phyloP scores from a whole-genome alignment of 30 jellyfish, hydroid and myxozoan species.

The Chironex yamaguchii region DNA sequence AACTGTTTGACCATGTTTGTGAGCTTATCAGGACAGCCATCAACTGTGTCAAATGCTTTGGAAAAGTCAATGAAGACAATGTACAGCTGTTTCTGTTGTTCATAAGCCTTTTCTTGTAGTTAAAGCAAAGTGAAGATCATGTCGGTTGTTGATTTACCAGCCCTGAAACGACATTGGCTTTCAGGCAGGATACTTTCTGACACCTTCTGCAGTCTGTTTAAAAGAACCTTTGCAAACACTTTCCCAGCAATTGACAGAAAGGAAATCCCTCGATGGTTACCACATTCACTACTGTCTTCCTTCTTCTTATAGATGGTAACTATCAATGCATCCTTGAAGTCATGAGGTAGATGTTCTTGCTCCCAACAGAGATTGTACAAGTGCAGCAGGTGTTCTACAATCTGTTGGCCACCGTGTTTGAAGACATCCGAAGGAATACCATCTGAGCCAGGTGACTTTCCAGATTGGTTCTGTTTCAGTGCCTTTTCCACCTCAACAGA shows the following conservation, averaged over 20 bases:
- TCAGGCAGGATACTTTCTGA: conserved; percentile 23
- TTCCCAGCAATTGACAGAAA: conserved; percentile 26
- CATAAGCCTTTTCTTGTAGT: conserved; percentile 21
- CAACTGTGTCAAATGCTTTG: not conserved
- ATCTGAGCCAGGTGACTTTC: too few species aligned
- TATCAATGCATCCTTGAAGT: conserved; percentile 8
- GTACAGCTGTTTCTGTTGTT: not conserved
- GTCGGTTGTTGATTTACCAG: conserved; percentile 1
- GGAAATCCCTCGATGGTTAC: conserved; percentile 5
- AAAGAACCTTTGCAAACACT: not conserved
- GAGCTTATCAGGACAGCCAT: too few species aligned
- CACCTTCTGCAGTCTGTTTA: conserved; percentile 5
- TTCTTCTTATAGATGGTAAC: not conserved
- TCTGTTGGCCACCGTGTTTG: too few species aligned
- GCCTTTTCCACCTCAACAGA: too few species aligned
- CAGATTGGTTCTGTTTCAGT: too few species aligned
- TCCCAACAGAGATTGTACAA: too few species aligned
- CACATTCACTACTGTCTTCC: not conserved
- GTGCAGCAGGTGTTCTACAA: too few species aligned
- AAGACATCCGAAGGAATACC: too few species aligned
- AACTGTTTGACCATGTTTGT: too few species aligned
- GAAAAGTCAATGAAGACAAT: conserved; percentile 1
- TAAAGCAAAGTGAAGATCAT: conserved; percentile 6
- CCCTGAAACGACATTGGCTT: conserved; percentile 26
- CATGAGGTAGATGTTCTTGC: not conserved